phyloP scores from a whole-genome alignment of 2,797 vertebrate species.

The Saxicola maurus region DNA sequence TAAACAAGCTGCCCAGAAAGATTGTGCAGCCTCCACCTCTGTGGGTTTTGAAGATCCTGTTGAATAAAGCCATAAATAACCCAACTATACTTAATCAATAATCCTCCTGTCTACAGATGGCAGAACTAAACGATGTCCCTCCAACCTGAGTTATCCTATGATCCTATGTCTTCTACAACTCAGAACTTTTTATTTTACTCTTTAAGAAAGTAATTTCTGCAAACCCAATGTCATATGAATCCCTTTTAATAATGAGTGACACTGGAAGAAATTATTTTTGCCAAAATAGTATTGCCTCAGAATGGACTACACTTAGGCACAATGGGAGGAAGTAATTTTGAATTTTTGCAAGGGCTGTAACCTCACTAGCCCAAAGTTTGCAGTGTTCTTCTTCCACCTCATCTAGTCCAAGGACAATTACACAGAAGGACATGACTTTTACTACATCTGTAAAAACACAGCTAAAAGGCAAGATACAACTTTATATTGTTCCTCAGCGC shows the following conservation, averaged over 20 bases:
- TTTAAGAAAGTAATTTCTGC: background rate
- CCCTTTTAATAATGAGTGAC: background rate
- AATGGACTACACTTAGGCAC: background rate
- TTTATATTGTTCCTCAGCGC: background rate
- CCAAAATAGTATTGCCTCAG: background rate
- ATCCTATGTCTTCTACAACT: background rate
- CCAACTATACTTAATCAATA: background rate
- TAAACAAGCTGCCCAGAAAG: background rate
- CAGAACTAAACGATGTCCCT: background rate
- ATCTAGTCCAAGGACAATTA: background rate
- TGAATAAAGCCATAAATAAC: background rate
- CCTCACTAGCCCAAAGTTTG: background rate
- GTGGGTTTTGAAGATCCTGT: background rate
- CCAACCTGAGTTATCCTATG: background rate
- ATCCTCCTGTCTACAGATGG: background rate
- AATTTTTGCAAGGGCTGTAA: background rate
- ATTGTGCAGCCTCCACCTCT: background rate
- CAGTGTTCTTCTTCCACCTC: background rate
- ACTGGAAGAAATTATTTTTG: background rate
- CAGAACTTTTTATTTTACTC: background rate
- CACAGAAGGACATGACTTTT: rapidly evolving
- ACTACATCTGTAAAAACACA: background rate
- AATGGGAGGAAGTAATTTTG: background rate
- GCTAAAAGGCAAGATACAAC: background rate
- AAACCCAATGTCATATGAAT: background rate